Evolutionary conservation across 2,888 invertebrate species (phyloP).

Genomic region (Habroteleia sp.): DNA sequence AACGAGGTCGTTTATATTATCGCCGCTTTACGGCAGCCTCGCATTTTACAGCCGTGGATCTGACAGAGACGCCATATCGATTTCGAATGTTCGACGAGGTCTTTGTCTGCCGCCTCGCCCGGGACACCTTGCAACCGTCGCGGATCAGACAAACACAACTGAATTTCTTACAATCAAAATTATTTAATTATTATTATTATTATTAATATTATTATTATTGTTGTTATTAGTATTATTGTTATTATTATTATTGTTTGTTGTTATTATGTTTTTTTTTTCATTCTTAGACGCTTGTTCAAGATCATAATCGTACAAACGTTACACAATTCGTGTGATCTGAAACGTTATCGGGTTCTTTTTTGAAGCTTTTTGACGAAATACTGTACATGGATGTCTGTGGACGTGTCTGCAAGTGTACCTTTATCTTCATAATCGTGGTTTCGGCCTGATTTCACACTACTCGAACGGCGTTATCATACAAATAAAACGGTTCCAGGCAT

Average conservation of each 20-base stretch:
- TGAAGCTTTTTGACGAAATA: conserved; percentile 69
- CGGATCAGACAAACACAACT: conserved; percentile 14
- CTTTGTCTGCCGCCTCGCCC: background rate
- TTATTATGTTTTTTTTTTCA: too few relatives aligned
- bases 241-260: too few relatives aligned
- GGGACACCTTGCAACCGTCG: conserved; percentile 12
- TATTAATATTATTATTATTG: too few relatives aligned
- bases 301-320: conserved; percentile 74
- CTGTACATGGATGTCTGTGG: conserved; percentile 74
- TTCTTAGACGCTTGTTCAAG: conserved; percentile 68
- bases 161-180: conserved; percentile 74
- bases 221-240: too few relatives aligned
- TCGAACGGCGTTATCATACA: conserved; percentile 64
- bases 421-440: conserved; percentile 37
- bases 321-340: conserved; percentile 61
- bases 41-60: too few relatives aligned
- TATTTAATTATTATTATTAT: conserved; percentile 70
- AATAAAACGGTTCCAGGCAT: conserved; percentile 64
- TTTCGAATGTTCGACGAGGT: too few relatives aligned
- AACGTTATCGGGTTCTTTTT: background rate
- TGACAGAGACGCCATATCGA: too few relatives aligned
- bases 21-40: too few relatives aligned
- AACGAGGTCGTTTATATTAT: too few relatives aligned
- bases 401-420: too few relatives aligned
- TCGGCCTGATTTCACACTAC: conserved; percentile 67